Percentiles rank a stretch among this genome's conserved stretches.
These are phyloP conservation scores for Zoanthus sansibaricus DNA, from an alignment of 92 coral and sea anemone genomes.

Conservation along the genomic window DNA sequence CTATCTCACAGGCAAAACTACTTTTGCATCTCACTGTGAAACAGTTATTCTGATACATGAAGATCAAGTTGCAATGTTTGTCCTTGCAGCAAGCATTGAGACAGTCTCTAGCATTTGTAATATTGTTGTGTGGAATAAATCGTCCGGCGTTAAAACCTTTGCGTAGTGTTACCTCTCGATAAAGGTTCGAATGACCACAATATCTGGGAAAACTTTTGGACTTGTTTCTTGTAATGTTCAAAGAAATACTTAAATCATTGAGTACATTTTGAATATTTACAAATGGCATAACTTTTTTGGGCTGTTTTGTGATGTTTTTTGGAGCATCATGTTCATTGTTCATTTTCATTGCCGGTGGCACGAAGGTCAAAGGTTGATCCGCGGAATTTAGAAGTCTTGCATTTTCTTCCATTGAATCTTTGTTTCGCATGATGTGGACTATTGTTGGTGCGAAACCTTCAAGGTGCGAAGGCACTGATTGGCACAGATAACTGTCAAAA, in stretches of 20 bases:
- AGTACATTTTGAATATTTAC: slow-evolving; percentile 61
- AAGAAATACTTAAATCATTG: slow-evolving; percentile 52
- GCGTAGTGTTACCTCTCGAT: slow-evolving; percentile 86
- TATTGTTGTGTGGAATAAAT: slow-evolving; percentile 80
- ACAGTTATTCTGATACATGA: slow-evolving; percentile 87
- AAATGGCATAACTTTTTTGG: slow-evolving; percentile 7
- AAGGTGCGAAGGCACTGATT: slow-evolving; percentile 81
- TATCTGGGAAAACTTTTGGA: slow-evolving; percentile 17
- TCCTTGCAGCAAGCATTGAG: slow-evolving; percentile 81
- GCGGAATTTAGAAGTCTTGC: neutral
- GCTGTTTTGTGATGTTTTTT: neutral
- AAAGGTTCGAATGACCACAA: slow-evolving; percentile 77
- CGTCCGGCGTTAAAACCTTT: slow-evolving; percentile 89
- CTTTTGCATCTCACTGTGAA: slow-evolving; percentile 88
- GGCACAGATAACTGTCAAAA: slow-evolving; percentile 83
- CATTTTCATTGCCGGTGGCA: neutral
- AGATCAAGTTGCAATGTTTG: slow-evolving; percentile 81
- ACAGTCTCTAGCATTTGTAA: slow-evolving; percentile 77
- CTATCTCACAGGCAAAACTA: slow-evolving; percentile 87
- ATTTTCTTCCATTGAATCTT: neutral
- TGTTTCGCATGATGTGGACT: slow-evolving; percentile 59
- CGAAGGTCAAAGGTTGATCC: neutral
- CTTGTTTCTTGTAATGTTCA: slow-evolving; percentile 1
- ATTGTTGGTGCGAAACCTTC: slow-evolving; percentile 90
- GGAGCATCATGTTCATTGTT: neutral